phyloP scores from a whole-genome alignment of 2,888 invertebrate genomes.

The Apocheima hispidaria region DNA sequence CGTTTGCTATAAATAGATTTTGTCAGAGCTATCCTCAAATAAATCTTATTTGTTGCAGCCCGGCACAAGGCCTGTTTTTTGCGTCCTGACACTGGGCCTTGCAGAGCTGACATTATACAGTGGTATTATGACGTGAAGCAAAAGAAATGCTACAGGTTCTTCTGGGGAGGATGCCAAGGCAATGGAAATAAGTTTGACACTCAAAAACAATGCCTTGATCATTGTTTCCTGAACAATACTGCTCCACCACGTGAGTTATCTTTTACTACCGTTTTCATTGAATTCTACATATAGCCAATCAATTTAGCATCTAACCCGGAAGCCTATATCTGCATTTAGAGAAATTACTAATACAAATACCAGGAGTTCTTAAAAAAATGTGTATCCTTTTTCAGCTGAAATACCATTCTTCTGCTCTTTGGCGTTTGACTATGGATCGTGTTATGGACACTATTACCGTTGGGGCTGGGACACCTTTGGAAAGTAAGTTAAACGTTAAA shows the following conservation, averaged over 20 bases:
- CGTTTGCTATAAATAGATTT: not conserved
- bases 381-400: slow-evolving; percentile 48
- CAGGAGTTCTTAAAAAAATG: not conserved
- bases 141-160: slow-evolving; percentile 67
- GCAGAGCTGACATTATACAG: slow-evolving; percentile 71
- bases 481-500: slow-evolving; percentile 63
- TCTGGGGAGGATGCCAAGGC: slow-evolving; percentile 78
- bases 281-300: not conserved
- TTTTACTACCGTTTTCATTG: not conserved
- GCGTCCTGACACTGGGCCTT: slow-evolving; percentile 74
- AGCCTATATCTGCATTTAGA: no score
- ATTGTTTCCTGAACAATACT: slow-evolving; percentile 57
- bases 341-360: no score
- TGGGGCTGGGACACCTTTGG: slow-evolving; percentile 64
- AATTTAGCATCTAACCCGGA: no score
- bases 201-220: slow-evolving; percentile 49
- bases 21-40: not conserved
- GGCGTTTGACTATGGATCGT: slow-evolving; percentile 69
- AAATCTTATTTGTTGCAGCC: slow-evolving; percentile 54
- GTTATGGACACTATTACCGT: slow-evolving; percentile 71
- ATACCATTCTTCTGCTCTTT: slow-evolving; percentile 65
- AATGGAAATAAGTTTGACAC: slow-evolving; percentile 75
- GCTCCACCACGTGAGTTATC: slow-evolving; percentile 22
- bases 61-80: slow-evolving; percentile 69
- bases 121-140: slow-evolving; percentile 72